Evolutionary conservation across 2,113 vertebrate species (phyloP).

Genomic region (Gyps fulvus): DNA sequence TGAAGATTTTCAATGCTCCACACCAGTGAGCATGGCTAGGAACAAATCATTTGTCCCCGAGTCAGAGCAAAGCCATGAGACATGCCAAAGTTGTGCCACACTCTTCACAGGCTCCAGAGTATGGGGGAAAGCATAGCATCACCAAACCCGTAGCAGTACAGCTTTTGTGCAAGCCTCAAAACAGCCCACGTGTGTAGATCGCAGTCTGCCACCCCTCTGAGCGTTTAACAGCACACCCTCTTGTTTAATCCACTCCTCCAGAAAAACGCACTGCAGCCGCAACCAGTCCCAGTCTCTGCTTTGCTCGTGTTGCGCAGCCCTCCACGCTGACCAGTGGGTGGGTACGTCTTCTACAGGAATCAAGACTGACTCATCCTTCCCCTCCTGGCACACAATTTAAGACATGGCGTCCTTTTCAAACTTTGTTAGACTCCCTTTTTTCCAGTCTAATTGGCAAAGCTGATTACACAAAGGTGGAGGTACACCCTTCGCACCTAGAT

Average conservation of each 20-base stretch:
- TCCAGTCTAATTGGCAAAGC: constrained; percentile 37
- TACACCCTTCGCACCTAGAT: constrained; percentile 6
- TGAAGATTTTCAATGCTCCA: not conserved
- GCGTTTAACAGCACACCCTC: rapidly evolving
- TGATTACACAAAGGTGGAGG: not conserved
- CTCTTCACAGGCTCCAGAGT: not conserved
- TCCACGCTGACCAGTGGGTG: not conserved
- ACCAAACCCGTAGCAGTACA: not conserved
- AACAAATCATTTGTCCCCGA: not conserved
- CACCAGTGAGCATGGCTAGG: not conserved
- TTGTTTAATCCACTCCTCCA: not conserved
- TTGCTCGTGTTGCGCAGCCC: not conserved
- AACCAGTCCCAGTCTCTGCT: not conserved
- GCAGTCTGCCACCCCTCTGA: not conserved
- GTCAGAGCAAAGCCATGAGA: not conserved
- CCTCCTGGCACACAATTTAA: not conserved
- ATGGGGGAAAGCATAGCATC: not conserved
- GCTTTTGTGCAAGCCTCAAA: not conserved
- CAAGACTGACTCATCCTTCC: not conserved
- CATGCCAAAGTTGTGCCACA: not conserved
- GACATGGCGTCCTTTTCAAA: not conserved
- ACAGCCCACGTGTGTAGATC: rapidly evolving
- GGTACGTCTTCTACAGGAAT: not conserved
- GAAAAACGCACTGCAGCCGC: not conserved
- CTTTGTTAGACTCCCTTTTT: constrained; percentile 7